Evolutionary conservation across 2,797 vertebrate species (phyloP).

Genomic region (Naso thynnoides): DNA sequence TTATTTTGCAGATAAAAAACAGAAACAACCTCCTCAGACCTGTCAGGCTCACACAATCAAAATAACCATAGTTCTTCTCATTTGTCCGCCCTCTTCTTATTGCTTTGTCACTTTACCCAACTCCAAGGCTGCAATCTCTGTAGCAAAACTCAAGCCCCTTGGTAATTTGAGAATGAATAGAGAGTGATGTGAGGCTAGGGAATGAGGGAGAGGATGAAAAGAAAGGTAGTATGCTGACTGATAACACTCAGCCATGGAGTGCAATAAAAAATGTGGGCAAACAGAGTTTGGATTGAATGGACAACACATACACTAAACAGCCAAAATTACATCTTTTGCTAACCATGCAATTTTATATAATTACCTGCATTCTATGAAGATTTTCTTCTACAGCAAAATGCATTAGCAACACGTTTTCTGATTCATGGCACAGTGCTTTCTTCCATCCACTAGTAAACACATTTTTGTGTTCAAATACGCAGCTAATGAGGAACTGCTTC

Average conservation of each 20-base stretch:
- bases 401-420: conserved; percentile 47
- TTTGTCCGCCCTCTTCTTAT: conserved; percentile 33
- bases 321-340: conserved; percentile 50
- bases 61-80: conserved; percentile 33
- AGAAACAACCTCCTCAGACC: conserved; percentile 35
- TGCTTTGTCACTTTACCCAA: conserved; percentile 49
- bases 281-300: conserved; percentile 21
- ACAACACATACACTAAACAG: conserved; percentile 42
- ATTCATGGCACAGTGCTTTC: conserved; percentile 16
- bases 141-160: conserved; percentile 52
- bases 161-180: conserved; percentile 62
- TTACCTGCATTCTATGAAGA: conserved; percentile 32
- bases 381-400: conserved; percentile 24
- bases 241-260: conserved; percentile 48
- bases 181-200: conserved; percentile 37
- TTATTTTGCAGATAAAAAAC: conserved; percentile 10
- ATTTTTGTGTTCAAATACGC: conserved; percentile 24
- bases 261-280: conserved; percentile 31
- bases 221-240: conserved; percentile 51
- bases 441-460: conserved; percentile 28
- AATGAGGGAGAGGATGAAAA: conserved; percentile 33
- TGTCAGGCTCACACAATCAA: conserved; percentile 47
- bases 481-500: conserved; percentile 26
- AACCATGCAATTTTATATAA: conserved; percentile 61
- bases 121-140: conserved; percentile 55